Conservation (phyloP, 1,140 invertebrate species). For the Himalopsyche phryganea region DNA sequence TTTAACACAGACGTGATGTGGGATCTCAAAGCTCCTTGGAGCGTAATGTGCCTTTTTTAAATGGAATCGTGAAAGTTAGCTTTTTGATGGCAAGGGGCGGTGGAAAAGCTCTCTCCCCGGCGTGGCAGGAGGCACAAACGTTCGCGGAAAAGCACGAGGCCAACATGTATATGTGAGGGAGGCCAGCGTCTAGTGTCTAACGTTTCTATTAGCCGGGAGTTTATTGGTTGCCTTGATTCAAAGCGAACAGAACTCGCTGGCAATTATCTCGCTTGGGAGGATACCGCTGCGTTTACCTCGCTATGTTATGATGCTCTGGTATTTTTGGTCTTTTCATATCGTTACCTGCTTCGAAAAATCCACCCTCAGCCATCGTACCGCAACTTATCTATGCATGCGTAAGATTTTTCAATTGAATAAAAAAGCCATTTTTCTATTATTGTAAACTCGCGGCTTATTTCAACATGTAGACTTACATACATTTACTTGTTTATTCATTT, state of each 20-base stretch:
- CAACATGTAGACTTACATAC: no score
- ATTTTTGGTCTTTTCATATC: no score
- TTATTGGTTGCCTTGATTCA: conserved; percentile 22
- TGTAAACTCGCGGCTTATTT: no score
- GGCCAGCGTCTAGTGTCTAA: conserved; percentile 19
- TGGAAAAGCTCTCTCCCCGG: neutral
- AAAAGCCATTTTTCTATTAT: no score
- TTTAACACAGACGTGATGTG: conserved; percentile 35
- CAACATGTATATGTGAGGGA: conserved; percentile 7
- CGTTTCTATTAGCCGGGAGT: conserved; percentile 18
- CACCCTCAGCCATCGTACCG: no score
- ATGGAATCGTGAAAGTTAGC: conserved; percentile 35
- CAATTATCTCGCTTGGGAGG: conserved; percentile 21
- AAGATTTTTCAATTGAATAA: no score
- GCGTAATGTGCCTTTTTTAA: conserved; percentile 36
- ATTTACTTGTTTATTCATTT: no score
- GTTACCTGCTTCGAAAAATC: no score
- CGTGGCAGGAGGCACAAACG: no score
- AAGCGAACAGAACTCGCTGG: conserved; percentile 13
- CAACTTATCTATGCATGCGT: no score
- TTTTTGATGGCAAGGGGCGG: conserved; percentile 25
- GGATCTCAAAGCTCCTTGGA: conserved; percentile 34
- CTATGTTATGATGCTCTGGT: no score
- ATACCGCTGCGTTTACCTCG: no score
- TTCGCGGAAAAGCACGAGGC: neutral